Percentiles rank a stretch among this genome's conserved stretches.
These are phyloP conservation scores for Epicauta chinensis DNA, from an alignment of 1,140 invertebrate species.

Conservation along the genomic window DNA sequence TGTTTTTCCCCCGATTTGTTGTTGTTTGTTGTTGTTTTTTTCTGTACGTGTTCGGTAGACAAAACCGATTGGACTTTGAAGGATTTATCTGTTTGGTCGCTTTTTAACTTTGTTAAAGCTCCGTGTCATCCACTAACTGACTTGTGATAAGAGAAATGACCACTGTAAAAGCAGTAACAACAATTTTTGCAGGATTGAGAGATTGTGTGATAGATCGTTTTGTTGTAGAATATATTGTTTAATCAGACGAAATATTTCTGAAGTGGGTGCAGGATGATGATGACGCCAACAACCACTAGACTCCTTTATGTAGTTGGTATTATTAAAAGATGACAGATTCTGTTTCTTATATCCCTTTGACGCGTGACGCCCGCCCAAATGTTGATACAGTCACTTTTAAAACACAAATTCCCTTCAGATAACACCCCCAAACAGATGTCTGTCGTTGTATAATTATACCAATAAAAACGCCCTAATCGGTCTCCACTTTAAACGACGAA, in stretches of 20 bases:
- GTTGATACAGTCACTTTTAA: conserved; percentile 16
- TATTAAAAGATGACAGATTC: conserved; percentile 23
- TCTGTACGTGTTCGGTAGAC: conserved; percentile 24
- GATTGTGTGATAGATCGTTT: too few species aligned
- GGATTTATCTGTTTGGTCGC: conserved; percentile 36
- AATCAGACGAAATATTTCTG: too few species aligned
- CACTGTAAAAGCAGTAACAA: neutral
- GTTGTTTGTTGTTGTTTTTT: too few species aligned
- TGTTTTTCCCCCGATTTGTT: conserved; percentile 15
- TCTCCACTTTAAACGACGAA: too few species aligned
- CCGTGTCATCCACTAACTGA: neutral
- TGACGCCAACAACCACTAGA: conserved; percentile 15
- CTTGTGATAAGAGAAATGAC: neutral
- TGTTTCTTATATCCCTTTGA: conserved; percentile 31
- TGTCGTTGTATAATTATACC: conserved; percentile 31
- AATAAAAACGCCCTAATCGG: conserved; percentile 24
- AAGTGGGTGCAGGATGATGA: neutral
- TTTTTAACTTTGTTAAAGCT: conserved; percentile 12
- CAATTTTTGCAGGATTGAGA: too few species aligned
- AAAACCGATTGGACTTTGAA: conserved; percentile 29
- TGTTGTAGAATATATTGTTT: too few species aligned
- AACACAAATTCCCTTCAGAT: conserved; percentile 24
- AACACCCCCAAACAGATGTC: conserved; percentile 35
- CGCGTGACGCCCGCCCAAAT: conserved; percentile 26
- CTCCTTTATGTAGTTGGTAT: conserved; percentile 6